Conservation (phyloP, 2,797 vertebrate species). For the Botia kubotai region DNA sequence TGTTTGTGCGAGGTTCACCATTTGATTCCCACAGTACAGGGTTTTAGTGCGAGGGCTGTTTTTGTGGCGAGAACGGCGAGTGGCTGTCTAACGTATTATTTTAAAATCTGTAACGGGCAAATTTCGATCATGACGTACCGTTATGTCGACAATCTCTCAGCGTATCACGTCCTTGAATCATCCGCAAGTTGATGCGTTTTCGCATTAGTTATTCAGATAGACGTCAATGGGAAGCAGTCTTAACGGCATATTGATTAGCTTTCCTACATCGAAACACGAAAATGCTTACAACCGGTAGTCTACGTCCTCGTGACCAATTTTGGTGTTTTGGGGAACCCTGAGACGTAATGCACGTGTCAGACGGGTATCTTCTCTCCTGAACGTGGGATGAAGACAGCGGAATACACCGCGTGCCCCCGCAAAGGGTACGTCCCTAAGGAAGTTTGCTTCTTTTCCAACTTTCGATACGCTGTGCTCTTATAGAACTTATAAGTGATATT, state of each 20-base stretch:
- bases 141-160: background rate
- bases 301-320: conserved; percentile 49
- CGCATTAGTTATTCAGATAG: conserved; percentile 19
- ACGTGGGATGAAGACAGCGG: conserved; percentile 35
- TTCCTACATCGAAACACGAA: conserved; percentile 1
- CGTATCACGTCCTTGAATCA: background rate
- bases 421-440: conserved; percentile 40
- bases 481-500: no score
- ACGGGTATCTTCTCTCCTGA: conserved; percentile 32
- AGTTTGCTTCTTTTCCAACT: conserved; percentile 33
- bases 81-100: background rate
- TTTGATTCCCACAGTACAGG: background rate
- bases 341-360: conserved; percentile 49
- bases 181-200: background rate
- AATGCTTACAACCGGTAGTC: conserved; percentile 52
- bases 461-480: background rate
- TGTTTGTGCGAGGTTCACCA: background rate
- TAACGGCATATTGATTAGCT: background rate
- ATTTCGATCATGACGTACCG: background rate
- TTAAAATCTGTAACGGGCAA: background rate
- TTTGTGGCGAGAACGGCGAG: background rate
- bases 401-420: conserved; percentile 31
- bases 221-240: conserved; percentile 25
- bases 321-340: conserved; percentile 48
- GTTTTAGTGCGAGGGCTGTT: background rate